These are phyloP conservation scores for Epirrita christyi DNA, from an alignment of 2,888 invertebrate genomes.

Conservation along the genomic window DNA sequence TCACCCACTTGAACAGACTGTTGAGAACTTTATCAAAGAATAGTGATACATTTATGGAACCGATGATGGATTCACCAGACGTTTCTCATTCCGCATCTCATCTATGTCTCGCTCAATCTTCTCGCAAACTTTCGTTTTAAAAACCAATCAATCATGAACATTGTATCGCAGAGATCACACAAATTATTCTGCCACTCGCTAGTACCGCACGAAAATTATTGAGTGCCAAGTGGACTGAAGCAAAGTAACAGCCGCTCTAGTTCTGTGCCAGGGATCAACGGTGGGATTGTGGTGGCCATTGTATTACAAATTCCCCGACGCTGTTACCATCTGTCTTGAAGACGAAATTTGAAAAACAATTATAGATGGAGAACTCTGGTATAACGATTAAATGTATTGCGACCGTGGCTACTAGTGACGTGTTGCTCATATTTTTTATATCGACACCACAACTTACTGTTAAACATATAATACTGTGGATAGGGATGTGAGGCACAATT, in stretches of 20 bases:
- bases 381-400: constrained; percentile 48
- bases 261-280: constrained; percentile 72
- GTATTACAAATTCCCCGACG: constrained; percentile 73
- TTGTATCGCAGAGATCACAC: constrained; percentile 49
- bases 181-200: constrained; percentile 68
- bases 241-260: constrained; percentile 70
- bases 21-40: constrained; percentile 13
- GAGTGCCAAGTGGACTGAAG: constrained; percentile 80
- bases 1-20: neutral
- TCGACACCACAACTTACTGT: too few relatives aligned
- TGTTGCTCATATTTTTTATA: constrained; percentile 21
- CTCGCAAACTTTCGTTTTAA: constrained; percentile 29
- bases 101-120: constrained; percentile 25
- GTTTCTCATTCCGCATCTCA: constrained; percentile 19
- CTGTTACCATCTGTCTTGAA: constrained; percentile 71
- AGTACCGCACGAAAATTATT: constrained; percentile 64
- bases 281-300: constrained; percentile 64
- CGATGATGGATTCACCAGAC: constrained; percentile 20
- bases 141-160: constrained; percentile 45
- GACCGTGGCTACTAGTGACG: constrained; percentile 41
- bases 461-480: constrained; percentile 2
- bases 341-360: constrained; percentile 66
- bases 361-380: constrained; percentile 48
- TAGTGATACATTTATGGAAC: constrained; percentile 16
- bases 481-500: constrained; percentile 38